Base-by-base conservation (phyloP, 2,888 invertebrate genomes). In the Pasiphila rectangulata region DNA sequence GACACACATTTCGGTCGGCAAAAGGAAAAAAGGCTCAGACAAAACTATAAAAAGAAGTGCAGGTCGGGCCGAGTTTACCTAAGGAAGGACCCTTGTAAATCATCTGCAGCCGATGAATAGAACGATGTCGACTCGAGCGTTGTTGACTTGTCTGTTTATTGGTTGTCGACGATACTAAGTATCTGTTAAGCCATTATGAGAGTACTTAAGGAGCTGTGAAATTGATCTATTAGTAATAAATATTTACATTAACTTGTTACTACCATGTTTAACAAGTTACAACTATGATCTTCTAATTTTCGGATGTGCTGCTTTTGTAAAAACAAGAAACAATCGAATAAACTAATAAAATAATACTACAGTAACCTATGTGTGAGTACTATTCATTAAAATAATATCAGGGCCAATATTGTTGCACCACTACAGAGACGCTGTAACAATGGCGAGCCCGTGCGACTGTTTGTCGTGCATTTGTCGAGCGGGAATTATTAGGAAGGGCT, bases 1-100 rank as follows among this genome's bases (percentile, higher is more conserved):
- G 68, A 72, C 75, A 75, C 78, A 82, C 79, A 80, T 83, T 78
- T 81, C 72, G 77, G 77, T 76, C 84, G 82, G 80, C 80, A 83
- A 79, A 78, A 67, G 50, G 79, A 79, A 86, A 80, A 85, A 86
- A 83, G 76, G 75, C 65, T 61, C 81, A 77, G 76, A 83, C 82
- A 82, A 79, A 81, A 81, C 78, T 80, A 85, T 82, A 87, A 87
- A 86, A 87, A 88, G 85, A 81, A 83, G 80, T 76, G 73, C 75
- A 83, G 81, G 78, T 79, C 83, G 83, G 72, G 59, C 74, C 75
- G 68, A 80, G 84, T 85, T 86, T 87, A 86, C 88, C 88, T 84
- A 87, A 87, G 83, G 75, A 84, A 83, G 83, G 86, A 79, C 83
- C 88, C 88, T 86, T 87, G 86, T 87, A 88, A 87, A 87, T 87